Percentiles rank a stretch among this genome's conserved stretches.
Conservation (phyloP, 2,888 invertebrate genomes). For the Drosophila kambysellisi region DNA sequence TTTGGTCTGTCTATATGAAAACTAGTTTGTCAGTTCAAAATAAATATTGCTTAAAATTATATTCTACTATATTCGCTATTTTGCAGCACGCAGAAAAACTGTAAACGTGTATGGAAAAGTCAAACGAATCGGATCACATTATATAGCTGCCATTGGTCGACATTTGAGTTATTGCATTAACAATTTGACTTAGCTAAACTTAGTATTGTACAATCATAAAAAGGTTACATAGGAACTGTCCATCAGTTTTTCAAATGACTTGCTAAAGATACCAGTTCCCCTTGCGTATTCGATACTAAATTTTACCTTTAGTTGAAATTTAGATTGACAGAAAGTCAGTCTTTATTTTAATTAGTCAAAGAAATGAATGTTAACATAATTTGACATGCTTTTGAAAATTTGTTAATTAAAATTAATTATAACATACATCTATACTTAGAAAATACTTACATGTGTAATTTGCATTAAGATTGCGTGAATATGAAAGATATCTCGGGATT, state of each 20-base stretch:
- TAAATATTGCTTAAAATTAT: neutral
- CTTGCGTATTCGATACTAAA: no score
- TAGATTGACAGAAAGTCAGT: neutral
- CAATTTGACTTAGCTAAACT: neutral
- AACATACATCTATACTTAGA: neutral
- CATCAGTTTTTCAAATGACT: neutral
- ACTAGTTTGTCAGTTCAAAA: neutral
- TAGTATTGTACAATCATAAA: neutral
- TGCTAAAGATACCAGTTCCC: neutral
- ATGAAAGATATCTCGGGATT: conserved; percentile 46
- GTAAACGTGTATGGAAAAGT: neutral
- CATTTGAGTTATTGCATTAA: neutral
- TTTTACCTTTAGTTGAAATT: neutral
- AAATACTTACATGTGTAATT: conserved; percentile 69
- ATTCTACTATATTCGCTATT: neutral
- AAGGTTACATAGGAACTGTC: neutral
- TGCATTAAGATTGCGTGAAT: conserved; percentile 54
- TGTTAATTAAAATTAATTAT: neutral
- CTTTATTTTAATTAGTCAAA: neutral
- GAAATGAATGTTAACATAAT: neutral
- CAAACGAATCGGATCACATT: neutral
- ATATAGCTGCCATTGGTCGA: neutral
- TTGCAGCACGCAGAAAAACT: neutral
- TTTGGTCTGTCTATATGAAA: neutral
- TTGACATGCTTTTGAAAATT: neutral